These are phyloP conservation scores for Indri indri DNA, from an alignment of 2,113 vertebrate species.

Conservation along the genomic window DNA sequence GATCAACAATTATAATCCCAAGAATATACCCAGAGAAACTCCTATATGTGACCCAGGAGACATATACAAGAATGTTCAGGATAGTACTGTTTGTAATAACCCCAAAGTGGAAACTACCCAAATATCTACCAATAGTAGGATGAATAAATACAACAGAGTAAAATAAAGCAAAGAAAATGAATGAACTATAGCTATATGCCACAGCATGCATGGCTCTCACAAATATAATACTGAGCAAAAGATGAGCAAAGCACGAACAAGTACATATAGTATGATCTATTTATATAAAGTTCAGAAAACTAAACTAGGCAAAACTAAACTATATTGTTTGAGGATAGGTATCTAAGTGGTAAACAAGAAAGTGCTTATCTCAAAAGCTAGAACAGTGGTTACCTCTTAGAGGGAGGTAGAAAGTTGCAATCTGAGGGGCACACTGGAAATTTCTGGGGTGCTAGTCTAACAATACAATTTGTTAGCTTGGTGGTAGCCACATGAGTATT, in stretches of 20 bases:
- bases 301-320: background rate
- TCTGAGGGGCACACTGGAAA: background rate
- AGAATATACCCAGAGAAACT: background rate
- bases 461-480: background rate
- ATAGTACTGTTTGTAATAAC: background rate
- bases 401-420: background rate
- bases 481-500: background rate
- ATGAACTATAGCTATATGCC: background rate
- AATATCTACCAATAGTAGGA: background rate
- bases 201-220: background rate
- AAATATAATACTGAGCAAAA: background rate
- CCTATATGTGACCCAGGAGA: background rate
- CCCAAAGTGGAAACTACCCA: background rate
- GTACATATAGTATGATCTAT: background rate
- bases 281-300: background rate
- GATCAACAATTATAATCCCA: background rate
- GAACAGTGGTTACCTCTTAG: background rate
- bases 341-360: background rate
- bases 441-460: background rate
- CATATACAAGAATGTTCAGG: background rate
- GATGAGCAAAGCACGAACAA: background rate
- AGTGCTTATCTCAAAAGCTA: background rate
- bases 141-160: background rate
- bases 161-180: conserved; percentile 36
- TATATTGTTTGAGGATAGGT: background rate